These are phyloP conservation scores for Ibycter americanus DNA, from an alignment of 2,797 vertebrate genomes.

Conservation along the genomic window DNA sequence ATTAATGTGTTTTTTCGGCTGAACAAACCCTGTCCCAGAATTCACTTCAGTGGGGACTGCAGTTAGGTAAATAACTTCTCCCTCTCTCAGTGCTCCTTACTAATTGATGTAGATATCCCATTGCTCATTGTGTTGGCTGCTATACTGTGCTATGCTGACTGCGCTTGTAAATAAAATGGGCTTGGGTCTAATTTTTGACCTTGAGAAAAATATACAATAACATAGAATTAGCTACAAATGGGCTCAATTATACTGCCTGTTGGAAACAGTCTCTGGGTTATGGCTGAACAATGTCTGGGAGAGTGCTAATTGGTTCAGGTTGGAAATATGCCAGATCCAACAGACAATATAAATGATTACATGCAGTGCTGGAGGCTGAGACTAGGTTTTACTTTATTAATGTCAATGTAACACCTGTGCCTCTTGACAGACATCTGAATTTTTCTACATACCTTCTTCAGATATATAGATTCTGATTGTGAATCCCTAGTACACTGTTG, in stretches of 20 bases:
- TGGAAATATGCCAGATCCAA: background rate
- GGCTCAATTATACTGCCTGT: background rate
- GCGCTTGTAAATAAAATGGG: background rate
- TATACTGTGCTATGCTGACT: background rate
- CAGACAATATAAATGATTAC: background rate
- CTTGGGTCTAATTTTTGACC: background rate
- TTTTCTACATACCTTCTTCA: background rate
- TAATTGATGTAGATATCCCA: background rate
- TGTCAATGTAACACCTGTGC: background rate
- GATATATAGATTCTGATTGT: background rate
- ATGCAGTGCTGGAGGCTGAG: background rate
- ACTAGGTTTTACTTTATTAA: background rate
- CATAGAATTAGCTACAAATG: background rate
- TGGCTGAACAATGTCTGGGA: background rate
- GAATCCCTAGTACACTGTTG: background rate
- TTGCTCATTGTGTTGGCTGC: background rate
- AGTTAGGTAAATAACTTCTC: background rate
- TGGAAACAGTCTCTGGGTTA: background rate
- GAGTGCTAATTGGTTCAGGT: background rate
- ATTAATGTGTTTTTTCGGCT: background rate
- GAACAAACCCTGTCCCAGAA: background rate
- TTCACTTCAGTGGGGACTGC: background rate
- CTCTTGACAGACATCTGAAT: background rate
- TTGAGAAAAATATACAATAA: background rate
- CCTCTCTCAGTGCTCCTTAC: background rate